Evolutionary conservation across 2,113 vertebrate genomes (phyloP).

Genomic region (Heteronetta atricapilla): DNA sequence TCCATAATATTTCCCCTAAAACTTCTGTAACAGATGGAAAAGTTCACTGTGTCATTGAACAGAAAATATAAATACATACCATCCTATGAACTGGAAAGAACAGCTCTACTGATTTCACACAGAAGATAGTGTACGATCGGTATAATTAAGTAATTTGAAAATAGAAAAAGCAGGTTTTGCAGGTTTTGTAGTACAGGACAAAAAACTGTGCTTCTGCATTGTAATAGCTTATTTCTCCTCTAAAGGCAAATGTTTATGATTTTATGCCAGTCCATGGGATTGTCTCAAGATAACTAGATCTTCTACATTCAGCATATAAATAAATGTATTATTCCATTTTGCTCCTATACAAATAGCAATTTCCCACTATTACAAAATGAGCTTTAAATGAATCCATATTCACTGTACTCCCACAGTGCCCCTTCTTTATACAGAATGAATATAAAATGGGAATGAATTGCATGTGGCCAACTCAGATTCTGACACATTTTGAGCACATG

Average conservation of each 20-base stretch:
- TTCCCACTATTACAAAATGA: constrained; percentile 15
- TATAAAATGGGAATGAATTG: not conserved
- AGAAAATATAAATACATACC: not conserved
- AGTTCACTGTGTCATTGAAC: not conserved
- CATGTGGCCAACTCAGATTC: not conserved
- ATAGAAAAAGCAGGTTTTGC: not conserved
- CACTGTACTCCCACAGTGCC: not conserved
- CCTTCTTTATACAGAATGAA: not conserved
- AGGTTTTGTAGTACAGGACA: not conserved
- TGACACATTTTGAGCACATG: not conserved
- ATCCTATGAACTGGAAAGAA: not conserved
- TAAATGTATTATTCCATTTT: constrained; percentile 4
- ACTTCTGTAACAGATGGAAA: not conserved
- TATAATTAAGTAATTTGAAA: constrained; percentile 41
- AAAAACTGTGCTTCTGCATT: constrained; percentile 30
- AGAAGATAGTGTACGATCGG: not conserved
- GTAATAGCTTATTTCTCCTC: constrained; percentile 40
- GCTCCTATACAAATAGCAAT: constrained; percentile 46
- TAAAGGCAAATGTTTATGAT: constrained; percentile 27
- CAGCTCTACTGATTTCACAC: not conserved
- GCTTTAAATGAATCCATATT: not conserved
- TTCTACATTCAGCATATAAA: constrained; percentile 41
- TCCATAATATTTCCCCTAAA: not conserved
- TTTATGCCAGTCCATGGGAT: constrained; percentile 16
- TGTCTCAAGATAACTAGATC: constrained; percentile 27